Base-by-base conservation (phyloP, 2,113 vertebrate genomes). In the Bufo gargarizans region DNA sequence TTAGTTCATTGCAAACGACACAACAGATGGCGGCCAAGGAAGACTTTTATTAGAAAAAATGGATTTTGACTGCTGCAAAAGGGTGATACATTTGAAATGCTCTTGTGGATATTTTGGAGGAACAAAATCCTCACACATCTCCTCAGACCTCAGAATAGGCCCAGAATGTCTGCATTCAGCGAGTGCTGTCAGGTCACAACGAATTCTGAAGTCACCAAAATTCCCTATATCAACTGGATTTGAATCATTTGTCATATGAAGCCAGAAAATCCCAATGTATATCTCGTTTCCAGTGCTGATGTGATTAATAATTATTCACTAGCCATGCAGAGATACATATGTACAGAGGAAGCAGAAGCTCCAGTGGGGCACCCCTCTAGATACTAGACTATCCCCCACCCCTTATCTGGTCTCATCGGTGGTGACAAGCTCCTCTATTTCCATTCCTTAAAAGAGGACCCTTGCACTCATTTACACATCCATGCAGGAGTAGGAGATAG, bases 11-110 rank as follows among this genome's bases (percentile, higher is more conserved):
- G 86, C 55, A 63, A 49, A 76, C 59, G 65, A 72, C 86, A 74
- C 63, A 81, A 63, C 86, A 88, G 86, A 88, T 76, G 79, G 86
- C 79, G 45, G 67, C 79, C 74, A 33, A 82, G 86, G 79, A 82
- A 19, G 55, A 58, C 58, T 50, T 20, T 74, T 76, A 82, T 82
- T 80, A 22, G 16, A 59, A 82, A 77, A 88, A 77, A 82, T 76
- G 20, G 67, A 82, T 82, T 83, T 63, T 76, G 79, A 88, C 86
- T 82, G 67, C 86, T 88, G 79, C 67, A 82, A 63, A 82, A 82
- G 61, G 43, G 81, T 65, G 86, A 88, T 88, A 63, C 56, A 76
- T 76, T 82, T 76, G 55, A 87, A 76, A 74, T 10, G 59, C 49
- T 76, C 20, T 22, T 33, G 55, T 16, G 65, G n/a, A 58, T 81